Base-by-base conservation (phyloP, 92 coral and sea anemone species). In the Scolanthus callimorphus region DNA sequence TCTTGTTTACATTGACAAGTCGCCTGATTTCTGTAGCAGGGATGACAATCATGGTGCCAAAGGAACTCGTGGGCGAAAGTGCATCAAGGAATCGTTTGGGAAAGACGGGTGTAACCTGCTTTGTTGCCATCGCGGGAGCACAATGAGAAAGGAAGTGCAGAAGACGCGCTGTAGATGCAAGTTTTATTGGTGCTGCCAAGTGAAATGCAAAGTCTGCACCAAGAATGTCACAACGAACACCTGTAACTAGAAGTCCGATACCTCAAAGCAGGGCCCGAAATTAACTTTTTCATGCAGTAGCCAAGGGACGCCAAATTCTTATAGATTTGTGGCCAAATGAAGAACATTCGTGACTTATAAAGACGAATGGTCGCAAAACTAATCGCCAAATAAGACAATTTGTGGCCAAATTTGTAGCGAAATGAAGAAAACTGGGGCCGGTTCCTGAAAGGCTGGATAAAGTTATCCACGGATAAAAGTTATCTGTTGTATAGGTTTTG, bases 171-270 rank as follows among this genome's bases (percentile, higher is more conserved):
- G 77, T 44, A 48, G 25, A 49, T 70, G 77, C 77, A 70, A 70
- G 54, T 70, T 70, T 26, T 26, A 70, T n/a, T 70, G 77, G 77
- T 70, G 77, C 25, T 70, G 77, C 46, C 1, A 48, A 23, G 77
- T 70, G n/a, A 19, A 21, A 38, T 70, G 77, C 41, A 70, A 59
- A 51, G 29, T 15, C 10, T 70, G 77, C 50, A 59, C 2, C 11
- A 34, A 25, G 12, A 50, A 49, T 28, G 77, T 49, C 26, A 50
- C 45, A 19, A 38, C 17, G 20, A 38, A 70, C 41, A 50, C 52
- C 12, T 70, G 77, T 51, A 70, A 70, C n/a, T 70, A 27, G 31
- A 51, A n/a, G n/a, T n/a, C n/a, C n/a, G n/a, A n/a, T n/a, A n/a
- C n/a, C n/a, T n/a, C n/a, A n/a, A n/a, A n/a, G n/a, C n/a, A n/a